A percentile compares a stretch with the other conserved stretches of the same genome.
Evolutionary conservation across 1,140 invertebrate genomes (phyloP).

Genomic region (Drosophila ironensis): DNA sequence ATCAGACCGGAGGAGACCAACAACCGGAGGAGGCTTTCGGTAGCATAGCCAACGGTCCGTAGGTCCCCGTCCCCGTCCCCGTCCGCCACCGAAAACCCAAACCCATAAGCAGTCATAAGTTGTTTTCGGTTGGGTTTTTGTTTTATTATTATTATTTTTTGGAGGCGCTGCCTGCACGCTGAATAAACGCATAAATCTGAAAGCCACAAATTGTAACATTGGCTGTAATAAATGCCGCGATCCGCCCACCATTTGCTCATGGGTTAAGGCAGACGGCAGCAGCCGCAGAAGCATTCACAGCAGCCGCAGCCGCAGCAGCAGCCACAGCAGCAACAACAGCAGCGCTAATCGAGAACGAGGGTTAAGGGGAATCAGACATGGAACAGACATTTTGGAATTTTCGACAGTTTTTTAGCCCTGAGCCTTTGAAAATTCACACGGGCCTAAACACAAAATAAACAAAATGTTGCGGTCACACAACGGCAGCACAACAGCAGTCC

Average conservation of each 20-base stretch:
- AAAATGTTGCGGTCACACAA: conserved; percentile 53
- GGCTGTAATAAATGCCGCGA: conserved; percentile 81
- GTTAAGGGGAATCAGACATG: conserved; percentile 3
- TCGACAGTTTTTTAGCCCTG: conserved; percentile 74
- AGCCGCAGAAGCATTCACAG: conserved; percentile 9
- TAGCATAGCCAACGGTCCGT: conserved; percentile 63
- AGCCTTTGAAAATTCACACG: conserved; percentile 80
- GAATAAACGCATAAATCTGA: conserved; percentile 76
- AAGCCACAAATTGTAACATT: conserved; percentile 81
- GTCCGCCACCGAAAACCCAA: conserved; percentile 2
- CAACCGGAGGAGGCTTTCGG: conserved; percentile 54
- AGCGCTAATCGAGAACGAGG: conserved; percentile 65
- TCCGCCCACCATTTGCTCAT: conserved; percentile 78
- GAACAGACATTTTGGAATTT: conserved; percentile 63
- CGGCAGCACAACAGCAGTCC: conserved; percentile 38
- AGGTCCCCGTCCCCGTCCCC: too few species aligned
- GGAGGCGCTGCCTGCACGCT: conserved; percentile 57
- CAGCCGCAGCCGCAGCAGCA: conserved; percentile 34
- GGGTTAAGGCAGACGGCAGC: conserved; percentile 28
- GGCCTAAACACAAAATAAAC: conserved; percentile 78
- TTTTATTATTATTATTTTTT: conserved; percentile 7
- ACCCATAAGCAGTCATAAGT: conserved; percentile 60
- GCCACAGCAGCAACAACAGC: conserved; percentile 36
- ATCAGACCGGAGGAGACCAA: conserved; percentile 55
- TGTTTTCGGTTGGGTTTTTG: conserved; percentile 28